Base-by-base conservation (phyloP, 2,888 invertebrate species). In the Tupiocoris notatus region DNA sequence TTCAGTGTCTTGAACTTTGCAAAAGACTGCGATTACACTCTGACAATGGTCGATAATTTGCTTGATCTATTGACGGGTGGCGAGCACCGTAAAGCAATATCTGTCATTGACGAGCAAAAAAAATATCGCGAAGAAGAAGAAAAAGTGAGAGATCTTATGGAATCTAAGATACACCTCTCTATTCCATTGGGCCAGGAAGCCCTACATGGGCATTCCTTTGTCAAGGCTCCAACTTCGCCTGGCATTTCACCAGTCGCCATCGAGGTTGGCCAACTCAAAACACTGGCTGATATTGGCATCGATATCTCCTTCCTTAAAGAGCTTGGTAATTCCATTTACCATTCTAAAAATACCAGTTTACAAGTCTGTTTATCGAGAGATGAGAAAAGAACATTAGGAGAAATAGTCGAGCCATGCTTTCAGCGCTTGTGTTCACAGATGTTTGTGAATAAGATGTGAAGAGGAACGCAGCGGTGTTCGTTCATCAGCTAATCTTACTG, bases 61-160 rank as follows among this genome's bases (percentile, higher is more conserved):
- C 84, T 95, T 79, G 94, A 95, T 82, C 87, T 92, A 12, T 85
- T 95, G 63, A 95, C 95, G 0, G 90, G 90, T 79, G 93, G 94
- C 0, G 93, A 95, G 83, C 95, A 95, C 83, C 88, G 89, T 75
- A 90, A 90, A 83, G 90, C 92, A 0, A 89, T 91, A 81, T 88
- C 88, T 80, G 85, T 88, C 23, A 85, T 94, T 59, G 90, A 91
- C 75, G 91, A 92, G 80, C 88, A 89, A 79, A 88, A 89, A 80
- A 86, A 87, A 77, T 85, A 89, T 67, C 86, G 87, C 61, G 89
- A 89, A 80, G 90, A 90, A 80, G 89, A 90, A 79, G 87, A 87
- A 22, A 89, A 89, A 78, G 88, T 90, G 20, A 75, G 80, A 23
- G 81, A 82, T 71, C 64, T 82, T 39, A 80, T 81, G 80, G 81